Conservation (phyloP, 2,888 invertebrate species). For the Ganaspis brasiliensis region DNA sequence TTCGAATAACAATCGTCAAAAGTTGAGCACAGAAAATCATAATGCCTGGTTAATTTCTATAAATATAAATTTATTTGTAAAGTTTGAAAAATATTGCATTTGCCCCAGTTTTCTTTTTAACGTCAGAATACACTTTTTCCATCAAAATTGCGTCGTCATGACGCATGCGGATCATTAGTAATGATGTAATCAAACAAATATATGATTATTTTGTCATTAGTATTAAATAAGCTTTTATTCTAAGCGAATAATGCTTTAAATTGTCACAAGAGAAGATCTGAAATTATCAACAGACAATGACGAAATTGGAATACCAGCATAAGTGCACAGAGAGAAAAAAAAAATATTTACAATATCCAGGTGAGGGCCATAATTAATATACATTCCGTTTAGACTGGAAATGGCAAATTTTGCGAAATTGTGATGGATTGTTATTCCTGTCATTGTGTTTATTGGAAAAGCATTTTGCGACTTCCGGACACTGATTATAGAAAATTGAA, state of each 20-base stretch:
- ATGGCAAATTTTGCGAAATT: constrained; percentile 55
- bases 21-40: background rate
- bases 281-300: constrained; percentile 35
- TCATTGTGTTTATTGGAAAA: constrained; percentile 19
- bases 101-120: background rate
- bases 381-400: constrained; percentile 61
- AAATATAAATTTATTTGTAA: background rate
- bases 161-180: background rate
- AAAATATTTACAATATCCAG: constrained; percentile 65
- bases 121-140: background rate
- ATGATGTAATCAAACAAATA: background rate
- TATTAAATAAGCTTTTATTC: background rate
- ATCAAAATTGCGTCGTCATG: background rate
- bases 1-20: constrained; percentile 7
- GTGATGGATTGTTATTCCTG: constrained; percentile 53
- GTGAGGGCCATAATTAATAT: constrained; percentile 66
- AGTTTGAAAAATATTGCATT: background rate
- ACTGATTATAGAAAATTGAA: constrained; percentile 11
- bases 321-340: constrained; percentile 64
- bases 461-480: background rate
- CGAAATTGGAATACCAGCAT: constrained; percentile 39
- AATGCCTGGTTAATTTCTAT: background rate
- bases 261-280: constrained; percentile 1
- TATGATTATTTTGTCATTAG: background rate
- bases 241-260: background rate